Base-by-base conservation (phyloP, 37 sponge, comb jelly and placozoan genomes). In the Halichondria panicea region DNA sequence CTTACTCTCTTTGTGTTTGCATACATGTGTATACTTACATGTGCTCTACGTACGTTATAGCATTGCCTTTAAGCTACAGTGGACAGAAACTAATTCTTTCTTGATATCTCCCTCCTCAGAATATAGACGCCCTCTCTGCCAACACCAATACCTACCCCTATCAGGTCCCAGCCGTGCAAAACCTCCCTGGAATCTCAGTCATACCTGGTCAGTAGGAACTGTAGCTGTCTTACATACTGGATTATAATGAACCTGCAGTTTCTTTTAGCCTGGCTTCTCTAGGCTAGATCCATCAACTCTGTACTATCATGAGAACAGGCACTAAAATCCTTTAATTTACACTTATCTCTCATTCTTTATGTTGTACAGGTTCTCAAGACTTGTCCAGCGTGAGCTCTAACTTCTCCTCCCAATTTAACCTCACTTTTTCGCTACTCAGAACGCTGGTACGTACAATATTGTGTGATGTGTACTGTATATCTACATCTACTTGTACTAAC, bases 91-190 rank as follows among this genome's bases (percentile, higher is more conserved):
- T 48, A 15, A 48, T 48, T 11, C 52, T 48, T 11, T 48, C n/a
- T n/a, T n/a, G n/a, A n/a, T n/a, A n/a, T n/a, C n/a, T n/a, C n/a
- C n/a, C n/a, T n/a, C 56, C 76, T n/a, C n/a, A 90, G 91, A 81
- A 79, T 42, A 55, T 91, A 5, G 91, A 83, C 56, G 91, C 91
- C 8, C 67, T 91, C 25, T 81, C 91, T 35, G 91, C 87, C 25
- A 78, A 65, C 48, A 46, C 30, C 15, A 87, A 77, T 48, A 82
- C 58, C 24, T 91, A 72, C 55, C 7, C 75, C 8, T 91, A 91
- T 35, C 21, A 0, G 22, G 82, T 90, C 2, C 86, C 91, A 0
- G 37, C 58, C 6, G 42, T 68, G 27, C 32, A 37, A 9, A 27
- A 43, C 1, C 69, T 89, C 19, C 45, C 55, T 25, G 63, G 56